A percentile compares a stretch with the other conserved stretches of the same genome.
Conservation (phyloP, 1,140 invertebrate genomes). For the Zaprionus ghesquierei region DNA sequence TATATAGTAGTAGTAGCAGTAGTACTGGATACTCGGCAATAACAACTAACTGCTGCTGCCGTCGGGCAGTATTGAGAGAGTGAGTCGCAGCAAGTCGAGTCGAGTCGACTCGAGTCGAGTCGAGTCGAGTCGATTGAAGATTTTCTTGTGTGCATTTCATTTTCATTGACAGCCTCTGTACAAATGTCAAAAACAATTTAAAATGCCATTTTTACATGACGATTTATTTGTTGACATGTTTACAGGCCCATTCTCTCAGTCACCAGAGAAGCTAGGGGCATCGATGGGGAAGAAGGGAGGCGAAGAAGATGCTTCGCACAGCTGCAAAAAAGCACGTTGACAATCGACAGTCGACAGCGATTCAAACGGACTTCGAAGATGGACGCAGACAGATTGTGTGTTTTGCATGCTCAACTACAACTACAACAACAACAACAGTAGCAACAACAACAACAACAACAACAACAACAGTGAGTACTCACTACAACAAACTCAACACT, state of each 20-base stretch:
- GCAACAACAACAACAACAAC: conserved; percentile 4
- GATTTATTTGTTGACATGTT: conserved; percentile 81
- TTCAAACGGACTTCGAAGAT: conserved; percentile 43
- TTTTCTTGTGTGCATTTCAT: conserved; percentile 74
- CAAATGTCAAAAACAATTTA: conserved; percentile 79
- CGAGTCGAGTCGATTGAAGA: conserved; percentile 15
- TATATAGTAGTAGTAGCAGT: conserved; percentile 5
- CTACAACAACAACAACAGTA: conserved; percentile 3
- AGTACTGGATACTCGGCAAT: conserved; percentile 7
- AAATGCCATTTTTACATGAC: conserved; percentile 81
- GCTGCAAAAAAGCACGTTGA: conserved; percentile 52
- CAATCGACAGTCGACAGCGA: conserved; percentile 26
- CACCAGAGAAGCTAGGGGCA: neutral
- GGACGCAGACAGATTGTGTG: conserved; percentile 66
- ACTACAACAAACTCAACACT: conserved; percentile 28
- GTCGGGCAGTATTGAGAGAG: conserved; percentile 24
- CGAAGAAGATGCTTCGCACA: conserved; percentile 31
- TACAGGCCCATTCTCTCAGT: conserved; percentile 35
- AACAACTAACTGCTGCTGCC: conserved; percentile 21
- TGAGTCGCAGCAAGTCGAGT: conserved; percentile 24
- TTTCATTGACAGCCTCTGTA: conserved; percentile 74
- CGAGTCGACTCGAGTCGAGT: conserved; percentile 18
- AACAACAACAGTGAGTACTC: conserved; percentile 8
- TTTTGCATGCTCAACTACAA: conserved; percentile 59
- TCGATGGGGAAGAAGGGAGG: neutral